Base-by-base conservation (phyloP, 2,797 vertebrate genomes). In the Lutra lutra region DNA sequence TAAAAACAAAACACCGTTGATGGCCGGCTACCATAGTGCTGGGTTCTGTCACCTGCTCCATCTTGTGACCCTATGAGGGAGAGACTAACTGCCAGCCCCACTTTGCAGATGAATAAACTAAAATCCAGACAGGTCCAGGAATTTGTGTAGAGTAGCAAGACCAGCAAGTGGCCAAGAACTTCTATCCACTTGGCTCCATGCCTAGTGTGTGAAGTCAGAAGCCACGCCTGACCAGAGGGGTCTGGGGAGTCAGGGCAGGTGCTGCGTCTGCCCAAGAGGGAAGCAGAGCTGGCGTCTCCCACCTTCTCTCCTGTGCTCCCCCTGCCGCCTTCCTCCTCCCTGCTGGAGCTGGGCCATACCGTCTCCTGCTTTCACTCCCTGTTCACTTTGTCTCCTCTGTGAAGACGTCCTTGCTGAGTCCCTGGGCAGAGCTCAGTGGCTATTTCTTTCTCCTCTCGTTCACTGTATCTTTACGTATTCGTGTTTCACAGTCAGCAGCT, bases 241-340 rank as follows among this genome's bases (percentile, higher is more conserved):
- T 17, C 54, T 64, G 43, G 20, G 8, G 5, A 75, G 2, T 13
- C 25, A 5, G 7, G 25, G 10, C 14, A 0, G 5, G 12, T 2
- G 1, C 56, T 54, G 2, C 5, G 58, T 3, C 2, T 1, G 7
- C 60, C 64, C 25, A 0, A 10, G 7, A 29, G 18, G 14, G 27
- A 43, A 66, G 46, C 9, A 14, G 13, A 38, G 9, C 29, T 15
- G 3, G 7, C 7, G n/a, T 54, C 25, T 75, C 23, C 62, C 14
- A 25, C 23, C 38, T 18, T 10, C n/a, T 20, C 29, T 21, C 66
- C 20, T 20, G 23, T 3, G 1, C 21, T 29, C 64, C 46, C 29
- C 51, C 38, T n/a, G 18, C n/a, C 0, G 15, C 17, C 64, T 11
- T 2, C 18, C 48, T 23, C n/a, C n/a, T n/a, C 82, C 27, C 2